Conservation (phyloP, 2,888 invertebrate genomes). For the Slavum lentiscoides region DNA sequence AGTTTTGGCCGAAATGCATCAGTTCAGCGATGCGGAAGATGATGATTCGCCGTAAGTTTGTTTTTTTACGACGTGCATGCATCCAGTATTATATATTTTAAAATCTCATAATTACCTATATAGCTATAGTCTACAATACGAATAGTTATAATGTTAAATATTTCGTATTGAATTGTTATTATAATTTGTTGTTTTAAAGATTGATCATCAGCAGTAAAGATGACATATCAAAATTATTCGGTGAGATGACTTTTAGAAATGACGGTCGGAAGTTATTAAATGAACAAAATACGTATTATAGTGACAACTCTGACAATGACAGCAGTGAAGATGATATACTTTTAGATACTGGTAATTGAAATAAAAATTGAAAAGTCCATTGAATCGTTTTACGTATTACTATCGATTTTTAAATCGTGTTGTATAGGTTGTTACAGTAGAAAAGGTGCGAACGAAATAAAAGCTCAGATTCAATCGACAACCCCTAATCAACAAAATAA, state of each 20-base stretch:
- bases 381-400: too few species aligned
- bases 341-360: constrained; percentile 40
- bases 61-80: background rate
- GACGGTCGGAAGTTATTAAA: constrained; percentile 40
- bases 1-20: constrained; percentile 52
- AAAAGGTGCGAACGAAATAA: constrained; percentile 46
- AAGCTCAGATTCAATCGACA: constrained; percentile 32
- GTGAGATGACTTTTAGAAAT: constrained; percentile 46
- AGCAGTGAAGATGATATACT: constrained; percentile 22
- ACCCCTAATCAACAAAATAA: constrained; percentile 66
- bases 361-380: background rate
- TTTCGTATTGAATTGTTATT: background rate
- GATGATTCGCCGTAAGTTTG: constrained; percentile 55
- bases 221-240: constrained; percentile 38
- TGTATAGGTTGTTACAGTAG: constrained; percentile 42
- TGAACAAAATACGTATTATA: constrained; percentile 38
- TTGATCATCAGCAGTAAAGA: constrained; percentile 1
- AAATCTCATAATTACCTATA: too few species aligned
- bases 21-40: constrained; percentile 63
- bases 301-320: constrained; percentile 34
- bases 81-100: too few species aligned
- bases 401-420: background rate
- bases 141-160: too few species aligned
- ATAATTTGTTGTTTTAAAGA: constrained; percentile 20
- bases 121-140: too few species aligned